Evolutionary conservation across 2,797 vertebrate species (phyloP).

Genomic region (Staurois parvus): DNA sequence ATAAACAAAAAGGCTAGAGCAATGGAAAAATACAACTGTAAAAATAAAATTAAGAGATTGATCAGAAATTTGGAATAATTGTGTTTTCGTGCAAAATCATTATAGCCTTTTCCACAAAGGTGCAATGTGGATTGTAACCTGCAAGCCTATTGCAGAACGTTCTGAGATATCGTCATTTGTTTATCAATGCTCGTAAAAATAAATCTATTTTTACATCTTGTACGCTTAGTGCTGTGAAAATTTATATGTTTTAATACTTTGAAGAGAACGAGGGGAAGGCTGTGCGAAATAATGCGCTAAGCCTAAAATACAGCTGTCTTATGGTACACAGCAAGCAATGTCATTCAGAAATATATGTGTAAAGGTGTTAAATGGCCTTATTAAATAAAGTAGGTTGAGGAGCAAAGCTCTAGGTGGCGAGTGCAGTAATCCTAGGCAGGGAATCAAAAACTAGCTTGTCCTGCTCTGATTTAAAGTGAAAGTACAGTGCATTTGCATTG

Average conservation of each 20-base stretch:
- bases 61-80: constrained; percentile 7
- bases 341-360: too few relatives aligned
- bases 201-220: constrained; percentile 45
- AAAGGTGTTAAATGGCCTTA: too few relatives aligned
- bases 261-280: background rate
- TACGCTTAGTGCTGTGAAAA: constrained; percentile 19
- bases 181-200: constrained; percentile 42
- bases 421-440: too few relatives aligned
- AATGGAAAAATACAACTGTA: constrained; percentile 17
- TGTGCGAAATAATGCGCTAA: background rate
- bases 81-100: background rate
- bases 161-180: constrained; percentile 20
- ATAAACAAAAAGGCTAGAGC: background rate
- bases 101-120: background rate
- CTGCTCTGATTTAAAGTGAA: too few relatives aligned
- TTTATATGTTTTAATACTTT: constrained; percentile 44
- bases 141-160: background rate
- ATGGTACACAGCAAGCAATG: too few relatives aligned
- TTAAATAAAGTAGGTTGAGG: too few relatives aligned
- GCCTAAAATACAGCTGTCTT: background rate
- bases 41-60: constrained; percentile 15
- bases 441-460: too few relatives aligned
- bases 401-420: too few relatives aligned
- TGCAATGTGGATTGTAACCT: background rate
- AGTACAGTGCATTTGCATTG: too few relatives aligned